Evolutionary conservation across 2,888 invertebrate species (phyloP), one percentile per base, ranked within the genome.

Genomic region (Aleiodes testaceus): DNA sequence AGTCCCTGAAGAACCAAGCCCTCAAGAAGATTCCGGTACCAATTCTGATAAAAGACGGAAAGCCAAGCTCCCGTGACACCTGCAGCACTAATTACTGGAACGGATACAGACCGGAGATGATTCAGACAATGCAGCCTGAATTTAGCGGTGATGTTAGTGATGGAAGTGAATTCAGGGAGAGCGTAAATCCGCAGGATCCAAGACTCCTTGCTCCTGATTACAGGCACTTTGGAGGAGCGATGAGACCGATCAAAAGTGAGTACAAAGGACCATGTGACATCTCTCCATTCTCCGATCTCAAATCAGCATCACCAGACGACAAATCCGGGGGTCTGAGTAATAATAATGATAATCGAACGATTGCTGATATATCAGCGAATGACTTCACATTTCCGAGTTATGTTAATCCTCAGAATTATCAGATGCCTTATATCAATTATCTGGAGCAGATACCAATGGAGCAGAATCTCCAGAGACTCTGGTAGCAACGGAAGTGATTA

Each of bases 1-100:
- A 82, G 9, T 84, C 77, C 53, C 42, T 78, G 44, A 85, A 84
- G 70, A 82, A 75, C 69, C 82, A 84, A 44, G 75, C 85, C 0
- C 12, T 84, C 7, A 87, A 85, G 65, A 87, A 87, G 66, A 83
- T 87, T 6, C 77, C 85, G 0, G 85, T 87, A 5, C 87, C 87
- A 0, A 84, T 87, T 0, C 71, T 87, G 16, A 87, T 87, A 11
- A 86, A 85, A 52, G 83, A 86, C 26, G 86, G 87, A 6, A 87
- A 86, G 55, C 82, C 84, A 1, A 85, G 82, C 26, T 59, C 81
- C 1, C 85, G 82, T 4, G 86, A 87, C 0, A 42, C 79, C 0
- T 85, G 84, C 79, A 81, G 79, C 64, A 65, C 80, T 0, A 65
- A 80, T 4, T 84, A 82, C 45, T 84, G 84, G 84, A 76, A 79